A percentile compares a stretch with the other conserved stretches of the same genome.
These are phyloP conservation scores for Platyscapa corneri DNA, from an alignment of 1,140 invertebrate genomes.

Conservation along the genomic window DNA sequence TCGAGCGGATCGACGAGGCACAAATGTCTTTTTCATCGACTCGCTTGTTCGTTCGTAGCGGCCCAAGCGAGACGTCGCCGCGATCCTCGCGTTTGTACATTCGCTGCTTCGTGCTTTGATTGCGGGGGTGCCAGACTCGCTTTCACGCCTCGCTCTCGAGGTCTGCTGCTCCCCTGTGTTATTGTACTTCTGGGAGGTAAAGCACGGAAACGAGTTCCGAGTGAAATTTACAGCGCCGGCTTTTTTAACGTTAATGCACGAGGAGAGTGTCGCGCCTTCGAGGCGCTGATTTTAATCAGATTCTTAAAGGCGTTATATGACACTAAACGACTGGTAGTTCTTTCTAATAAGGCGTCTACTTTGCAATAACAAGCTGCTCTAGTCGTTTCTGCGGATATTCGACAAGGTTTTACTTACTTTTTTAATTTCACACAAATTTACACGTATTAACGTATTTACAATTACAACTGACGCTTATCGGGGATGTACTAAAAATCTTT, in stretches of 20 bases:
- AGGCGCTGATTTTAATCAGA: conserved; percentile 13
- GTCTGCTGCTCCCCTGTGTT: not conserved
- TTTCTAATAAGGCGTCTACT: not conserved
- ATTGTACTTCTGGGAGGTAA: conserved; percentile 9
- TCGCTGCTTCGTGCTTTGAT: too few relatives aligned
- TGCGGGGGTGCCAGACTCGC: too few relatives aligned
- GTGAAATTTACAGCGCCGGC: not conserved
- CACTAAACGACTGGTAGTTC: conserved; percentile 10
- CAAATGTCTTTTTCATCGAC: not conserved
- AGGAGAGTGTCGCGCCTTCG: not conserved
- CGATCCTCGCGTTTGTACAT: not conserved
- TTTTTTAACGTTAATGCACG: not conserved
- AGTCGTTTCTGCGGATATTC: not conserved
- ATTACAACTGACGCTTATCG: too few relatives aligned
- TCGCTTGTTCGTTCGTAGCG: too few relatives aligned
- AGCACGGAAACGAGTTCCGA: not conserved
- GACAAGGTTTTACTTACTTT: too few relatives aligned
- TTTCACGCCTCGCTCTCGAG: not conserved
- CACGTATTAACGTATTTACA: too few relatives aligned
- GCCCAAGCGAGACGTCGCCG: too few relatives aligned
- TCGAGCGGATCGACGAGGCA: not conserved
- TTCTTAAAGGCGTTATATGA: conserved; percentile 14
- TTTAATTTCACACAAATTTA: too few relatives aligned
- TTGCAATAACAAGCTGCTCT: not conserved
- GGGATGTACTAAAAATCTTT: too few relatives aligned